Conservation (phyloP, 2,888 invertebrate genomes). For the Dryococelus australis region DNA sequence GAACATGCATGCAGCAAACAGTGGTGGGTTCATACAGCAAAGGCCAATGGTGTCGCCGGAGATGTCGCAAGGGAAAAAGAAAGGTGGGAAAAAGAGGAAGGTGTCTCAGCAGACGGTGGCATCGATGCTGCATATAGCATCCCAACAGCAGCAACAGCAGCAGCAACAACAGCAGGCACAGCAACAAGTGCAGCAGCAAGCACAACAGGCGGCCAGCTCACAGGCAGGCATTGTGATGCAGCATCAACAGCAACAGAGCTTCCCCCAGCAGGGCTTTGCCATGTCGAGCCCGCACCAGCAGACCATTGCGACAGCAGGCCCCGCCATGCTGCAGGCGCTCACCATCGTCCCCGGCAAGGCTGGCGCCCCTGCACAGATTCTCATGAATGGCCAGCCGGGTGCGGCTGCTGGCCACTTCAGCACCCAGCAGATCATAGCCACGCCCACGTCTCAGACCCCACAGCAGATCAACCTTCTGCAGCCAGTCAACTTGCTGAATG, state of each 20-base stretch:
- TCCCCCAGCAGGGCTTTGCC: constrained; percentile 79
- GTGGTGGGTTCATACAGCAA: constrained; percentile 51
- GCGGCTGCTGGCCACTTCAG: constrained; percentile 65
- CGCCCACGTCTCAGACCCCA: constrained; percentile 61
- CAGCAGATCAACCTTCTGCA: constrained; percentile 76
- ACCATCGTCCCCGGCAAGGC: constrained; percentile 82
- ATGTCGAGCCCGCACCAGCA: constrained; percentile 71
- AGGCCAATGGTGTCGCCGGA: constrained; percentile 38
- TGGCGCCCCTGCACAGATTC: constrained; percentile 71
- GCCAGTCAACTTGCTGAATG: constrained; percentile 81
- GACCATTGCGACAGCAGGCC: constrained; percentile 67
- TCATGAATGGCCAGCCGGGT: constrained; percentile 74
- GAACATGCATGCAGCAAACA: constrained; percentile 52
- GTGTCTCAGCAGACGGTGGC: constrained; percentile 72
- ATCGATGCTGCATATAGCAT: constrained; percentile 58
- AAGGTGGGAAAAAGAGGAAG: constrained; percentile 76
- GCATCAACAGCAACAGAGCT: constrained; percentile 52
- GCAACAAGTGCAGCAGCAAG: constrained; percentile 60
- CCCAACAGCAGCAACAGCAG: constrained; percentile 51
- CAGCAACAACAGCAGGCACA: constrained; percentile 54
- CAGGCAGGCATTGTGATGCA: constrained; percentile 53
- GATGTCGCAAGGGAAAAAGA: constrained; percentile 74
- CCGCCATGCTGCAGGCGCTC: constrained; percentile 76
- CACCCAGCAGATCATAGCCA: constrained; percentile 73
- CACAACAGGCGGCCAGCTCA: constrained; percentile 42